Evolutionary conservation across 2,888 invertebrate genomes (phyloP).

Genomic region (Proisotoma minuta): DNA sequence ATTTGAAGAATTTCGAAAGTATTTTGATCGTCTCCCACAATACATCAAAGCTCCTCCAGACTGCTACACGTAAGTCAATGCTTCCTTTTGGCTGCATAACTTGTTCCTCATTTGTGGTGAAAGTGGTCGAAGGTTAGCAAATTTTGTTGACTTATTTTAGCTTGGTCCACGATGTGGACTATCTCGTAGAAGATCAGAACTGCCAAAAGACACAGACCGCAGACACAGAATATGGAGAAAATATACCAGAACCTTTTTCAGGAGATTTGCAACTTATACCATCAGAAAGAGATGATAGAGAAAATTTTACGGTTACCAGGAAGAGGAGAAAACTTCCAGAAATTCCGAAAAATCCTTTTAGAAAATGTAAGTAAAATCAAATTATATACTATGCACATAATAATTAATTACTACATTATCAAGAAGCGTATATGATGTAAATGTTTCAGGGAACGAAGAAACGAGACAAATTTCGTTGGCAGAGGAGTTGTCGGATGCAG

Average conservation of each 20-base stretch:
- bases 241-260: conserved; percentile 45
- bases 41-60: conserved; percentile 72
- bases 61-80: conserved; percentile 77
- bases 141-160: conserved; percentile 59
- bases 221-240: neutral
- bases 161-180: conserved; percentile 70
- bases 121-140: too few species aligned
- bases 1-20: conserved; percentile 85
- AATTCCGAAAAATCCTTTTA: conserved; percentile 69
- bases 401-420: neutral
- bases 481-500: conserved; percentile 46
- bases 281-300: conserved; percentile 38
- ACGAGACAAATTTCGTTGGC: conserved; percentile 43
- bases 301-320: conserved; percentile 55
- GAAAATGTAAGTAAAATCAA: conserved; percentile 31
- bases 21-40: conserved; percentile 75
- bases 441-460: conserved; percentile 44
- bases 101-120: neutral
- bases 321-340: conserved; percentile 79
- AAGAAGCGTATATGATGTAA: too few species aligned
- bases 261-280: conserved; percentile 44
- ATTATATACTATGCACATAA: conserved; percentile 1
- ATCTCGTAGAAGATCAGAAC: conserved; percentile 16
- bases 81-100: neutral
- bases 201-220: neutral